Evolutionary conservation across 2,113 vertebrate genomes (phyloP).

Genomic region (Pangasianodon hypophthalmus): DNA sequence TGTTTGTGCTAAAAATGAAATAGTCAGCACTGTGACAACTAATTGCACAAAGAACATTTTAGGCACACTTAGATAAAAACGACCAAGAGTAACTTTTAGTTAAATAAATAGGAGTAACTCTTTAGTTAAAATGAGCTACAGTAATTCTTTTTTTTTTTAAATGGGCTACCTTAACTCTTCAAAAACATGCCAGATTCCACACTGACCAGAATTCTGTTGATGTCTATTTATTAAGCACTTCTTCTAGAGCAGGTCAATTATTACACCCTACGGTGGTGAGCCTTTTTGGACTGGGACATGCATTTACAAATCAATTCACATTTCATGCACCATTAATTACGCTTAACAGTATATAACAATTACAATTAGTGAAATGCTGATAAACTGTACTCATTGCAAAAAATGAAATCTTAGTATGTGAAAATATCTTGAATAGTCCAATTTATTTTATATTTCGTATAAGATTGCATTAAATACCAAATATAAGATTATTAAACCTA

Average conservation of each 20-base stretch:
- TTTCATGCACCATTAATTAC: slow-evolving; percentile 58
- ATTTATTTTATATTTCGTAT: neutral
- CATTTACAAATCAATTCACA: slow-evolving; percentile 48
- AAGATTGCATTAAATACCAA: neutral
- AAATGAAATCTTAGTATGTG: neutral
- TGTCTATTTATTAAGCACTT: slow-evolving; percentile 22
- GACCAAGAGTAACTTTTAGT: neutral
- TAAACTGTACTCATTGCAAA: neutral
- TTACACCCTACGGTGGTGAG: neutral
- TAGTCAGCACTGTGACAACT: slow-evolving; percentile 32
- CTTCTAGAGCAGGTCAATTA: slow-evolving; percentile 14
- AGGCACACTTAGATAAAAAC: neutral
- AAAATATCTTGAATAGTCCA: neutral
- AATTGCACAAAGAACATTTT: slow-evolving; percentile 40
- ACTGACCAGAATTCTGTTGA: neutral
- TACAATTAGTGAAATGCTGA: neutral
- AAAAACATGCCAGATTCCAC: neutral
- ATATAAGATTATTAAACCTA: neutral
- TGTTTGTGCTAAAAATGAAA: slow-evolving; percentile 43
- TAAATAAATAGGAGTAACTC: neutral
- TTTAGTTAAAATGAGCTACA: neutral
- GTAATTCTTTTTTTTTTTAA: neutral
- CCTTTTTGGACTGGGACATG: slow-evolving; percentile 7
- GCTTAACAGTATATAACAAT: neutral
- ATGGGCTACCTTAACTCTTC: neutral